Evolutionary conservation across 2,113 vertebrate species (phyloP).

Genomic region (Buteo buteo): DNA sequence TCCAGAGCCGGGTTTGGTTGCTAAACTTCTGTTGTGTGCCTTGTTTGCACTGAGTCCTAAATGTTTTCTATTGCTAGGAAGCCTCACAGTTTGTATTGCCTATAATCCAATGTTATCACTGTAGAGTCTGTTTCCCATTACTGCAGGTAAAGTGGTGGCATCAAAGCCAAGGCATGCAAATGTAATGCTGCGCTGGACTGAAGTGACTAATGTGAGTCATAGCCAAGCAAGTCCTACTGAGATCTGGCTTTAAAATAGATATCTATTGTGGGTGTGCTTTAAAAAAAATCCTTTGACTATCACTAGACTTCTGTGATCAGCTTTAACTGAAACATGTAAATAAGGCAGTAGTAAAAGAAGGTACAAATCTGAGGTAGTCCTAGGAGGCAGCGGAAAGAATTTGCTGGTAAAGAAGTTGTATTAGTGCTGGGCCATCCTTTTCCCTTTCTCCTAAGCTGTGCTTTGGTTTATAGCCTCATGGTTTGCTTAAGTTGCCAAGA

Average conservation of each 20-base stretch:
- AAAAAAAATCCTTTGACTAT: not conserved
- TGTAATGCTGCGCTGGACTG: not conserved
- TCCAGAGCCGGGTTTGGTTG: not conserved
- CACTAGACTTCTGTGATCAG: not conserved
- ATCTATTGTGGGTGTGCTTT: not conserved
- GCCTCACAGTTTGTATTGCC: not conserved
- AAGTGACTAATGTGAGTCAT: not conserved
- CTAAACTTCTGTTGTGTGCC: not conserved
- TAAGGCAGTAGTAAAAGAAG: not conserved
- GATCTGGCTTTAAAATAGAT: not conserved
- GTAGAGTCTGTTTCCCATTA: not conserved
- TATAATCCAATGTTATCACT: not conserved
- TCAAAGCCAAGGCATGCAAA: not conserved
- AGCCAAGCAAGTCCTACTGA: not conserved
- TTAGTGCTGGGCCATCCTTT: not conserved
- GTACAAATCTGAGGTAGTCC: not conserved
- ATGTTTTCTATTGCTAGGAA: not conserved
- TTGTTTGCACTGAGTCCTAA: not conserved
- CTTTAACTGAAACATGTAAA: not conserved
- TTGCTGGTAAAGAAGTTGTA: not conserved
- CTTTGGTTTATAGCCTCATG: not conserved
- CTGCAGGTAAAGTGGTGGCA: not conserved
- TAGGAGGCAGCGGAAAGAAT: not conserved
- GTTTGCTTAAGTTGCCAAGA: not conserved
- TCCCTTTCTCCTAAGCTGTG: not conserved